Base-by-base conservation (phyloP, 2,797 vertebrate species). In the Triplophysa yarkandensis region DNA sequence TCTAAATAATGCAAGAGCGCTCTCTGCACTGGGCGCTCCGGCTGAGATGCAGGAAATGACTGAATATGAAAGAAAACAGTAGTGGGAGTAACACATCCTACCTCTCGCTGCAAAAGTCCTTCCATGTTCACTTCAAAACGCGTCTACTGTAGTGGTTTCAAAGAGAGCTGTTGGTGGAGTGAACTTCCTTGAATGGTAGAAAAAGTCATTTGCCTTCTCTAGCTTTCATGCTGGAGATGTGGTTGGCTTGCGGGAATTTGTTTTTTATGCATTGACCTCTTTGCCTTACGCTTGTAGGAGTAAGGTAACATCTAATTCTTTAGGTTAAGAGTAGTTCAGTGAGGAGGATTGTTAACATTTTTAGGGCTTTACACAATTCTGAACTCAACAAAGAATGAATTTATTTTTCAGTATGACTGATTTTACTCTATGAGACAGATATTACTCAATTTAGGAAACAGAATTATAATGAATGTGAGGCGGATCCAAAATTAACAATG, bases 1-100 rank as follows among this genome's bases (percentile, higher is more conserved):
- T 87, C 88, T 91, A 88, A 93, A 92, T 93, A 91, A 91, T 92
- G 86, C 87, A 92, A 86, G 88, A 73, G 83, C 85, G 84, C 87
- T 87, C 85, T 83, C 74, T 77, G 55, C 36, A 1, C 81, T 72
- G 74, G 44, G 60, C 71, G 79, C 83, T 82, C 81, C 80, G 79
- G 79, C 77, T 64, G 23, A 80, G 78, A 88, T 85, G 81, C 85
- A 83, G 87, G 90, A 88, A 89, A 90, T 84, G 85, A 88, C 82
- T 85, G 54, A 80, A 83, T 77, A 85, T 89, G 91, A 88, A 86
- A 86, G 69, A 79, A 89, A 83, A 62, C 80, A 85, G 84, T 77
- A 85, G 86, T 87, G 70, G 83, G 83, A 87, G 78, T 64, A 62
- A 34, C n/a, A 55, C 65, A 54, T 6, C 10, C 41, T n/a, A 76